Evolutionary conservation across 2,888 invertebrate genomes (phyloP), one percentile per base, ranked within the genome.

Genomic region (Erannis defoliaria): DNA sequence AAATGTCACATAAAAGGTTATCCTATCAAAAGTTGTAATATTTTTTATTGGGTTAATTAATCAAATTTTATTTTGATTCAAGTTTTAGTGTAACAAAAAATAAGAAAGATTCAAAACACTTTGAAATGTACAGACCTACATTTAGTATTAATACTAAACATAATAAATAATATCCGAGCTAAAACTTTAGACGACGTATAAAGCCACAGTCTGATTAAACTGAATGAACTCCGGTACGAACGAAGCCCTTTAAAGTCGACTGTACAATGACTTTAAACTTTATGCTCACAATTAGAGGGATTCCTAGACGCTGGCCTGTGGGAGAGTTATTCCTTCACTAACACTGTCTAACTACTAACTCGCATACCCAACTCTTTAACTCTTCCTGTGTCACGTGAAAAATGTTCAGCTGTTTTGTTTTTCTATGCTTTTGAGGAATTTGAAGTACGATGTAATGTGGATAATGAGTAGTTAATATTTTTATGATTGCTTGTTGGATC

Each of bases 231-330:
- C 16, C 53, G 26, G 64, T 50, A 61, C 64, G 54, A 63, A 63
- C 31, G 19, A 40, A 51, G 46, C 45, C 54, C 43, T 58, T 63
- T 66, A 56, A 50, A 57, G 54, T 29, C 50, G 61, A 63, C 48
- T 54, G 62, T 71, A 63, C 64, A 58, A 33, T 55, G 68, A 64
- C 69, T 76, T 76, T 73, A 74, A 67, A 64, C 69, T 76, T 76
- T 73, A 74, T 75, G 75, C 68, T 68, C 62, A 84, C 81, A 86
- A 86, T 87, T 85, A 86, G 78, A 83, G 76, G 74, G 73, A 87
- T 86, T 82, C 81, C 81, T 84, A 81, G 80, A 68, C 75, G 72
- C 70, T 77, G 72, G 75, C 76, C 76, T 84, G 86, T 88, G 88
- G 85, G 88, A 88, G 84, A 85, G 78, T 82, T 85, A 85, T 85